Base-by-base conservation (phyloP, 2,797 vertebrate species). In the Xerus rutilus region DNA sequence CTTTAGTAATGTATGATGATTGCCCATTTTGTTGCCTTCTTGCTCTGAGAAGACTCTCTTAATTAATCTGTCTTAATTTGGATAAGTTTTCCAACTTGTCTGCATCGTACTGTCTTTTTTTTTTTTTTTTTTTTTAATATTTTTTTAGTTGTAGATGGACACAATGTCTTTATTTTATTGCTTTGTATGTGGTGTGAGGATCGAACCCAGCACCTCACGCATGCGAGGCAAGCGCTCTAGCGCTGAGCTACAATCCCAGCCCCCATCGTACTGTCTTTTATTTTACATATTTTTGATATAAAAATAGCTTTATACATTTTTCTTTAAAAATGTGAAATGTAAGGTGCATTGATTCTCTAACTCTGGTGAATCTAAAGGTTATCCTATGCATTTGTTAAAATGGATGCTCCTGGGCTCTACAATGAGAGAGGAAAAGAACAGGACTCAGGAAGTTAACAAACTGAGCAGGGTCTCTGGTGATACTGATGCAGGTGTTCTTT, bases 231-330 rank as follows among this genome's bases (percentile, higher is more conserved):
- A n/a, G n/a, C n/a, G n/a, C n/a, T n/a, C n/a, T n/a, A n/a, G n/a
- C n/a, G n/a, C n/a, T n/a, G n/a, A n/a, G n/a, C n/a, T n/a, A n/a
- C n/a, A n/a, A n/a, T n/a, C n/a, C n/a, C n/a, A n/a, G n/a, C n/a
- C n/a, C n/a, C n/a, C 9, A n/a, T 86, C 52, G 70, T 70, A 21
- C 62, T 73, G 47, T 89, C 64, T 89, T 86, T 81, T 74, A 69
- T 85, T 89, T 92, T 39, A 65, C 67, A 64, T 76, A 13, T 67
- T 78, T 83, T 86, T 76, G 35, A 54, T 54, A 21, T 76, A 77
- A 77, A 86, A 52, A 76, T 52, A 90, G 54, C 15, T 67, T 8
- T 73, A 65, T 59, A 17, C 15, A 76, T 93, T 96, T 91, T 89
- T 92, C 32, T 49, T 91, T 67, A 76, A 92, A 91, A 81, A 35